Conservation (phyloP, 2,797 vertebrate species). For the Vireo griseus region DNA sequence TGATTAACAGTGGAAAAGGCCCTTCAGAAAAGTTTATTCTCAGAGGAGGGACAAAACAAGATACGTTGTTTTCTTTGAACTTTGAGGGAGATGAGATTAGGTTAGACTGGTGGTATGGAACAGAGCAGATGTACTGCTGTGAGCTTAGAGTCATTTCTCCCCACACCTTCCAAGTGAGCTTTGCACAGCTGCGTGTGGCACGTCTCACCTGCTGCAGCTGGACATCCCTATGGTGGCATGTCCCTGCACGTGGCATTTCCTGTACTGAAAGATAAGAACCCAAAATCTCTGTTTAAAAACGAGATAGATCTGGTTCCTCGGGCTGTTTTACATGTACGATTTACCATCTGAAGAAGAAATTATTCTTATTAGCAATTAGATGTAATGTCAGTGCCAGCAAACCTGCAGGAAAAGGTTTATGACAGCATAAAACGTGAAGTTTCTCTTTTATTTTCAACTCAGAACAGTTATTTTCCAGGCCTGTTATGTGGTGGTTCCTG, state of each 20-base stretch:
- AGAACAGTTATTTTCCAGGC: not conserved
- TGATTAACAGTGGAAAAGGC: not conserved
- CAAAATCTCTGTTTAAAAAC: constrained; percentile 12
- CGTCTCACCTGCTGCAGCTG: not conserved
- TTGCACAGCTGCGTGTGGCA: not conserved
- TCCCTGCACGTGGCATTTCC: rapidly evolving
- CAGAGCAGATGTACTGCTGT: not conserved
- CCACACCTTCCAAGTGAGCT: not conserved
- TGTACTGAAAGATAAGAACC: not conserved
- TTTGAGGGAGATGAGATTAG: not conserved
- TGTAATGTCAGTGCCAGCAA: not conserved
- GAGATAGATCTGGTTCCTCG: not conserved
- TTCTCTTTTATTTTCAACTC: constrained; percentile 13
- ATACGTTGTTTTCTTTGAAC: rapidly evolving
- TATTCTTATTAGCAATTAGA: constrained; percentile 23
- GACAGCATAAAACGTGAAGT: not conserved
- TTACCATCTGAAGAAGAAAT: constrained; percentile 27
- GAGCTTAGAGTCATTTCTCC: not conserved
- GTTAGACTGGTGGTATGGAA: not conserved
- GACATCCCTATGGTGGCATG: too few species aligned
- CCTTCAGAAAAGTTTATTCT: not conserved
- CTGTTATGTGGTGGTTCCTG: not conserved
- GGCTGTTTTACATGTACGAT: not conserved
- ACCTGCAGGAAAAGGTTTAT: constrained; percentile 31
- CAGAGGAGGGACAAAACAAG: not conserved